A percentile compares a stretch with the other conserved stretches of the same genome.
These are phyloP conservation scores for Babylonia areolata DNA, from an alignment of 1,140 invertebrate species.

Conservation along the genomic window DNA sequence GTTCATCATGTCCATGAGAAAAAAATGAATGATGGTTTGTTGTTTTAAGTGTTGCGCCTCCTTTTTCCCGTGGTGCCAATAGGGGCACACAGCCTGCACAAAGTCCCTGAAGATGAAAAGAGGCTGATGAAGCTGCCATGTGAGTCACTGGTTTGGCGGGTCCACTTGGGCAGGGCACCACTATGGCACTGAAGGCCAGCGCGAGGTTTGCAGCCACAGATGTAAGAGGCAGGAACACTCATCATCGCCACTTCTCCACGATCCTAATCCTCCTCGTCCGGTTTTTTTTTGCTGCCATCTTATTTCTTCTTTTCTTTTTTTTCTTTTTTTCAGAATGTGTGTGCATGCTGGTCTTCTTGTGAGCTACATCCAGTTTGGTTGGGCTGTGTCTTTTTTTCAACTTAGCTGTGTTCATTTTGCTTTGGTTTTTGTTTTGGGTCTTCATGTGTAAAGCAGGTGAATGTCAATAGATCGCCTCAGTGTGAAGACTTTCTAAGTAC, in stretches of 20 bases:
- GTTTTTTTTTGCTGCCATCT: neutral
- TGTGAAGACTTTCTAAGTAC: neutral
- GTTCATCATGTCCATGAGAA: neutral
- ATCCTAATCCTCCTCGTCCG: neutral
- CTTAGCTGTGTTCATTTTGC: neutral
- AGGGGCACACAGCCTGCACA: constrained; percentile 15
- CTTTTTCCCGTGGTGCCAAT: constrained; percentile 7
- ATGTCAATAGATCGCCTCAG: neutral
- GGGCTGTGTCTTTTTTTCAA: neutral
- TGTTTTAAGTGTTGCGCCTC: neutral
- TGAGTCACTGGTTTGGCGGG: constrained; percentile 15
- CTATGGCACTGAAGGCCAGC: constrained; percentile 6
- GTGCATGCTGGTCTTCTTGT: neutral
- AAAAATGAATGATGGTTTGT: neutral
- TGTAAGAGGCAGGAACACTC: neutral
- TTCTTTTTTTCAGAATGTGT: neutral
- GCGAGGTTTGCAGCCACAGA: neutral
- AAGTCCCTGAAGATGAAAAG: constrained; percentile 17
- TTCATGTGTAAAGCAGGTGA: neutral
- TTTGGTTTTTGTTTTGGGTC: neutral
- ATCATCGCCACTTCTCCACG: neutral
- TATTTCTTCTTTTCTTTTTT: neutral
- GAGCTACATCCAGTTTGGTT: neutral
- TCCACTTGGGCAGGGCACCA: neutral
- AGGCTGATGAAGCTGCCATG: neutral